phyloP scores from a whole-genome alignment of 2,888 invertebrate genomes.

The Drosophila hamatofila region DNA sequence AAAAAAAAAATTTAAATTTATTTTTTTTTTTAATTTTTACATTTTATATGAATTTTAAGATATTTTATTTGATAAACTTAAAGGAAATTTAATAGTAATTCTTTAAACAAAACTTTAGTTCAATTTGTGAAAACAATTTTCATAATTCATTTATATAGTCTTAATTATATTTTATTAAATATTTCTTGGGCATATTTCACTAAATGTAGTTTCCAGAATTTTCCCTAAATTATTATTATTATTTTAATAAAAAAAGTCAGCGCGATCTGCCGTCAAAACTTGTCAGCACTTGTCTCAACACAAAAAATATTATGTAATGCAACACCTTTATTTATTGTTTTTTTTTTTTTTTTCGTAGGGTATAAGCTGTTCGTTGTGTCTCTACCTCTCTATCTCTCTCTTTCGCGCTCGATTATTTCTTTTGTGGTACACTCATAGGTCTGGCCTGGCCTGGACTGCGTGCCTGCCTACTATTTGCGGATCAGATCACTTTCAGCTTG shows the following conservation, averaged over 20 bases:
- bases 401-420: not conserved
- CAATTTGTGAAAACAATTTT: too few relatives aligned
- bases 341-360: conserved; percentile 3
- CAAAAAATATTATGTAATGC: conserved; percentile 4
- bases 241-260: not conserved
- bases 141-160: too few relatives aligned
- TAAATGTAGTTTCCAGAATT: not conserved
- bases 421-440: conserved; percentile 23
- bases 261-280: not conserved
- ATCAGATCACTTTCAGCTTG: conserved; percentile 71
- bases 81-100: too few relatives aligned
- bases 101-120: too few relatives aligned
- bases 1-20: too few relatives aligned
- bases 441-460: conserved; percentile 4
- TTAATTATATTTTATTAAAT: too few relatives aligned
- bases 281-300: not conserved
- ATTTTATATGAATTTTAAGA: too few relatives aligned
- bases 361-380: conserved; percentile 2
- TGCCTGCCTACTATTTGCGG: conserved; percentile 48
- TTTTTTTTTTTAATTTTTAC: too few relatives aligned
- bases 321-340: not conserved
- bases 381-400: not conserved
- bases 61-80: too few relatives aligned
- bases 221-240: not conserved
- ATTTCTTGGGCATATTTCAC: too few relatives aligned